Conservation (phyloP, 2,113 vertebrate genomes). For the Otis tarda region DNA sequence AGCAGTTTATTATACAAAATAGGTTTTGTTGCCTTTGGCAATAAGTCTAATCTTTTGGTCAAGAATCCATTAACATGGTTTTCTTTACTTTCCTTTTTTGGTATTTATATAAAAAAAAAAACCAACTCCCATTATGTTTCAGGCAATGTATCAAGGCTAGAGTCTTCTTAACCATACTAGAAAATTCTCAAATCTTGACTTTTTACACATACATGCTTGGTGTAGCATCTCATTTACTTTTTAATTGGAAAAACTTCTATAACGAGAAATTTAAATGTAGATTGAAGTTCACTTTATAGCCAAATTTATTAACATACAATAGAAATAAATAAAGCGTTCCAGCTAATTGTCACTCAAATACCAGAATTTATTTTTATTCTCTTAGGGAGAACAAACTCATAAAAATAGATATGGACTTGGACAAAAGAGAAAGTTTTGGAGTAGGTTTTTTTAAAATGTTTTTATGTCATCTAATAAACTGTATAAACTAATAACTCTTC, state of each 20-base stretch:
- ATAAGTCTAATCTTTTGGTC: not conserved
- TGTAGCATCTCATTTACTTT: not conserved
- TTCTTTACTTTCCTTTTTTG: not conserved
- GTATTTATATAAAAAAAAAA: not conserved
- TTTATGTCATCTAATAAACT: not conserved
- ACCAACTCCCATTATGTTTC: not conserved
- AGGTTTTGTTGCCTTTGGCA: not conserved
- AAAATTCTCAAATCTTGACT: not conserved
- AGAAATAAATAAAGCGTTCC: not conserved
- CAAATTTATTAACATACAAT: not conserved
- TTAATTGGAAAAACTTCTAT: not conserved
- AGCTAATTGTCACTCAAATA: not conserved
- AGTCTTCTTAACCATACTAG: not conserved
- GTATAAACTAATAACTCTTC: not conserved
- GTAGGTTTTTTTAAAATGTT: not conserved
- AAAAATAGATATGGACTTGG: not conserved
- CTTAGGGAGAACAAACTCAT: not conserved
- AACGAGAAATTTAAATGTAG: not conserved
- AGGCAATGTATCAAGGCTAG: not conserved
- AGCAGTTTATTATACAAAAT: not conserved
- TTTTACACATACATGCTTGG: not conserved
- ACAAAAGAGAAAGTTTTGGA: constrained; percentile 32
- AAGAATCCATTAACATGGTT: not conserved
- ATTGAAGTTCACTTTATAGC: not conserved
- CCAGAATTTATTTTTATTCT: not conserved